A percentile compares a stretch with the other conserved stretches of the same genome.
These are phyloP conservation scores for Myotis vivesi DNA, from an alignment of 2,797 vertebrate genomes.

Conservation along the genomic window DNA sequence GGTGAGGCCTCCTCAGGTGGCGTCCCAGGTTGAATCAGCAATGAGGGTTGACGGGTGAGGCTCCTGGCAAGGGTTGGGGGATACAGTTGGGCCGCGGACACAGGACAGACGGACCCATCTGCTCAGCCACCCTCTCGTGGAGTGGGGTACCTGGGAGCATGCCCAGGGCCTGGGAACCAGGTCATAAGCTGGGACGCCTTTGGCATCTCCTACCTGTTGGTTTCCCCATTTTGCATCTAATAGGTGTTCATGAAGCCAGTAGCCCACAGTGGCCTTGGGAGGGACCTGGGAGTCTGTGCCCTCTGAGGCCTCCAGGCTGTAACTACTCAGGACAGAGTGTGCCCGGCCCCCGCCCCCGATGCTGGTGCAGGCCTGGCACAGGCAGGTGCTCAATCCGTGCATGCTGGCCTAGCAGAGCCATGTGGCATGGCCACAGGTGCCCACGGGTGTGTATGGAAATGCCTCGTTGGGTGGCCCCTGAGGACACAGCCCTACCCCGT, in stretches of 20 bases:
- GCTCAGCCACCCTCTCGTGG: neutral
- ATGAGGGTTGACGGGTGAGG: neutral
- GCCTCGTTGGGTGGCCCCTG: neutral
- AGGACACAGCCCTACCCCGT: neutral
- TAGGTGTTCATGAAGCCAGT: neutral
- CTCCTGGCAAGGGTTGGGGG: neutral
- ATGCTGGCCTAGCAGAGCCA: neutral
- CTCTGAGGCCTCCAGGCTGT: neutral
- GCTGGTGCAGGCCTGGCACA: neutral
- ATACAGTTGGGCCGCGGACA: neutral
- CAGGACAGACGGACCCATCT: neutral
- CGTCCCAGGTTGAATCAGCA: neutral
- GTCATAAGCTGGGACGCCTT: neutral
- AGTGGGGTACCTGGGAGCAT: neutral
- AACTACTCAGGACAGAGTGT: neutral
- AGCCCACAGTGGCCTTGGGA: neutral
- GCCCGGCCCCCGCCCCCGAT: neutral
- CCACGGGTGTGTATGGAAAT: neutral
- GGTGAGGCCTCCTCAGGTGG: neutral
- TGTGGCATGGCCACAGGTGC: fast-evolving
- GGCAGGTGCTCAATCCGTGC: neutral
- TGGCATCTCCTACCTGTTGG: neutral
- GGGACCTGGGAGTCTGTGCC: neutral
- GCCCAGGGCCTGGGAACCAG: neutral
- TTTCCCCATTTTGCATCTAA: neutral